Conservation (phyloP, 2,888 invertebrate genomes). For the Odontomyia ornata region DNA sequence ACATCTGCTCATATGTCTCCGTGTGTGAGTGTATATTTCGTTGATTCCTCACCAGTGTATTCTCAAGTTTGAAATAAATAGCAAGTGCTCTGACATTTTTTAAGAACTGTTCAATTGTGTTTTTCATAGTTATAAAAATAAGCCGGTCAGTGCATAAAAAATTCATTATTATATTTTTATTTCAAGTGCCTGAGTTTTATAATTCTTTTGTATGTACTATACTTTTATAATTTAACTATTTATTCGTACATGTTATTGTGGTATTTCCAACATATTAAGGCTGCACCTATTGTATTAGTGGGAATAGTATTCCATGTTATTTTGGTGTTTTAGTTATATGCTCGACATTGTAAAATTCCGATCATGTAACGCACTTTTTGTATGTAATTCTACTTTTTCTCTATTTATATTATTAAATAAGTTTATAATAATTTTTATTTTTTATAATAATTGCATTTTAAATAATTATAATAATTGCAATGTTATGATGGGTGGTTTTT, state of each 20-base stretch:
- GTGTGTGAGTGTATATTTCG: background rate
- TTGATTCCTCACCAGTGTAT: too few species aligned
- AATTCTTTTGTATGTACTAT: too few species aligned
- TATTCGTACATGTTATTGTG: background rate
- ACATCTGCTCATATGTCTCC: background rate
- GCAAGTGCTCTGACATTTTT: too few species aligned
- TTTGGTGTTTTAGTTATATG: background rate
- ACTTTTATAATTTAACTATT: background rate
- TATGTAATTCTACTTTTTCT: too few species aligned
- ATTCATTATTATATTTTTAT: too few species aligned
- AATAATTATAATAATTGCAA: too few species aligned
- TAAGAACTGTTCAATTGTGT: background rate
- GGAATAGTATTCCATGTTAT: background rate
- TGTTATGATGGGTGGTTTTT: too few species aligned
- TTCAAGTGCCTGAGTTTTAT: too few species aligned
- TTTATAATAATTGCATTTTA: too few species aligned
- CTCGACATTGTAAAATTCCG: background rate
- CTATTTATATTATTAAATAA: too few species aligned
- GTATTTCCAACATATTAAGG: background rate
- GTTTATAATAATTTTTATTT: too few species aligned
- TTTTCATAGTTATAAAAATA: background rate
- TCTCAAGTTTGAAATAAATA: background rate
- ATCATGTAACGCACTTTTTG: too few species aligned
- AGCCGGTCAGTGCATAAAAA: background rate
- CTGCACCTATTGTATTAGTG: background rate